Evolutionary conservation across 2,888 invertebrate species (phyloP).

Genomic region (Toxonevra muliebris): DNA sequence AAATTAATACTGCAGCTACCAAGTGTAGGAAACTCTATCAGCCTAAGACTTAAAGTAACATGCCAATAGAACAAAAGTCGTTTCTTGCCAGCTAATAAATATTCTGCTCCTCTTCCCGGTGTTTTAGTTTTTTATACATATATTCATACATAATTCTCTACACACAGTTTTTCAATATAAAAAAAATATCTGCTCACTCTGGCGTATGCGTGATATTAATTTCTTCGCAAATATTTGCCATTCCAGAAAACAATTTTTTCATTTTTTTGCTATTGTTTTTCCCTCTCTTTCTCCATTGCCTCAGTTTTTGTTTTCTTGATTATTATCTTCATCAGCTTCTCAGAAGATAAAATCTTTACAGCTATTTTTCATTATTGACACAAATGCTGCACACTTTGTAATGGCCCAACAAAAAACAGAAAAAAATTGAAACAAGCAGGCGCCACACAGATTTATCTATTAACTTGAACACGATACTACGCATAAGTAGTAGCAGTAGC

Average conservation of each 20-base stretch:
- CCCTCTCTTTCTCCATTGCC: not conserved
- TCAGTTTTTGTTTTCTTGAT: not conserved
- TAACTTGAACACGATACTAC: constrained; percentile 16
- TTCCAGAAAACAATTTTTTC: not conserved
- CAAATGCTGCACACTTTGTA: not conserved
- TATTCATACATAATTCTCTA: too few relatives aligned
- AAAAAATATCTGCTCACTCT: too few relatives aligned
- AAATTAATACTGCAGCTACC: too few relatives aligned
- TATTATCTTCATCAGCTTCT: not conserved
- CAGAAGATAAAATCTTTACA: too few relatives aligned
- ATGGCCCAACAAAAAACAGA: not conserved
- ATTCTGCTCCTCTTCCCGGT: too few relatives aligned
- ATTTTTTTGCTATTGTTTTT: constrained; percentile 1
- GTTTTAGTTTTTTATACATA: too few relatives aligned
- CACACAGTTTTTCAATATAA: too few relatives aligned
- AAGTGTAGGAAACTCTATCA: too few relatives aligned
- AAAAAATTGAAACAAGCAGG: not conserved
- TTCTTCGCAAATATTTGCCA: constrained; percentile 20
- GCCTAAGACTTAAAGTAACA: too few relatives aligned
- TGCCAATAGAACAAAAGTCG: too few relatives aligned
- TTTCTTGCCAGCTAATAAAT: too few relatives aligned
- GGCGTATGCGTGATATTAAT: constrained; percentile 28
- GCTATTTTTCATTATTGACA: constrained; percentile 14
- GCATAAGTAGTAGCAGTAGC: not conserved
- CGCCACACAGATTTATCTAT: constrained; percentile 33